Base-by-base conservation (phyloP, 2,888 invertebrate genomes). In the Pteria penguin region DNA sequence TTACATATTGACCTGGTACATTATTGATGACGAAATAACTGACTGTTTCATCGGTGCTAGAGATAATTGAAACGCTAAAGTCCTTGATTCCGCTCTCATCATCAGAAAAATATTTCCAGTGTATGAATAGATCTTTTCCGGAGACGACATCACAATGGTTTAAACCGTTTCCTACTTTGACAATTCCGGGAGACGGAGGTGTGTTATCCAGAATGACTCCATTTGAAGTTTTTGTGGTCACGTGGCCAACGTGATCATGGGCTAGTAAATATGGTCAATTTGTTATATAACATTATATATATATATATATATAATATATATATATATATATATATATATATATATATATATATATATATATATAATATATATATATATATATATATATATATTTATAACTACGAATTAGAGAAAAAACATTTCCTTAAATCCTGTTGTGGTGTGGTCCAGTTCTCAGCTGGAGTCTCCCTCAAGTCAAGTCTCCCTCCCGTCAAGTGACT, bases 41-140 rank as follows among this genome's bases (percentile, higher is more conserved):
- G 36, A 72, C 76, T 45, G 60, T 32, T 11, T 27, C 33, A 14
- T 22, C 11, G 26, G 32, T 45, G 2, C 32, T 52, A 1, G 76
- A 67, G 22, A 71, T 72, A 31, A 76, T 36, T 22, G 61, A 71
- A 0, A 76, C 11, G 5, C 62, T 33, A 29, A 72, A 36, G 4
- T 31, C 27, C 8, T 70, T 73, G 2, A 86, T 80, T 1, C 82
- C 85, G 69, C 85, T 85, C 66, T 86, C 86, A 27, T 84, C 78
- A 55, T 86, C 86, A 24, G 78, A 60, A 68, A 86, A 84, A 4
- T 84, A 84, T 14, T 76, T 74, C 85, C 84, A 85, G 32, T 77
- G 62, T 4, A 81, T 73, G 18, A 66, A 45, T 4, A 85, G n/a
- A 27, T 45, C n/a, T 4, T 60, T 3, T 0, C 14, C 54, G 31